A percentile compares a stretch with the other conserved stretches of the same genome.
Evolutionary conservation across 2,797 vertebrate species (phyloP).

Genomic region (Pteronotus mesoamericanus): DNA sequence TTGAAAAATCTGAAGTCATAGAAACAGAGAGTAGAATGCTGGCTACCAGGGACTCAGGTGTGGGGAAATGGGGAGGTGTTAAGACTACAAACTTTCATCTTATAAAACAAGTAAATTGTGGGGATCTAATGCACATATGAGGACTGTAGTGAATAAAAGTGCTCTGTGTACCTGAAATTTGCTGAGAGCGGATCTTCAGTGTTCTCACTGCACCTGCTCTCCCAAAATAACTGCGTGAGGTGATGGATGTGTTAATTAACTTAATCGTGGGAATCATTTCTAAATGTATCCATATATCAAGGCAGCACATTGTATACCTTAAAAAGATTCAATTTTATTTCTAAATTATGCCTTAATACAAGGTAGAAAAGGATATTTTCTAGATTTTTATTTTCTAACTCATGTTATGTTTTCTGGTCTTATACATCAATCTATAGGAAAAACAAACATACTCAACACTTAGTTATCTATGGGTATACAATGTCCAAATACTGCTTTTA

Average conservation of each 20-base stretch:
- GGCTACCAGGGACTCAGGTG: background rate
- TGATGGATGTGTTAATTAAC: background rate
- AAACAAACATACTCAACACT: background rate
- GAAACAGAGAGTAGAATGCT: background rate
- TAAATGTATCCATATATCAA: background rate
- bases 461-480: background rate
- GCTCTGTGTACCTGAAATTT: background rate
- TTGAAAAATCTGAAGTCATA: background rate
- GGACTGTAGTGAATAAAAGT: background rate
- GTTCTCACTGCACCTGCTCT: background rate
- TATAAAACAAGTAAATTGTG: background rate
- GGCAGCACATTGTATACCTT: background rate
- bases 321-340: background rate
- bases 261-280: background rate
- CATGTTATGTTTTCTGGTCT: background rate
- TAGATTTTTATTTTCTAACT: conserved; percentile 8
- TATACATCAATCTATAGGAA: background rate
- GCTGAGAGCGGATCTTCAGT: background rate
- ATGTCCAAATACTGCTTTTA: background rate
- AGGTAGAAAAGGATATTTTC: background rate
- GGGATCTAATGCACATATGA: background rate
- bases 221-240: background rate
- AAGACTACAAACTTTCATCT: background rate
- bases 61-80: background rate
- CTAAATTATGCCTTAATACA: background rate